phyloP scores from a whole-genome alignment of 2,113 vertebrate species.

The Neolamprologus fasciatus region DNA sequence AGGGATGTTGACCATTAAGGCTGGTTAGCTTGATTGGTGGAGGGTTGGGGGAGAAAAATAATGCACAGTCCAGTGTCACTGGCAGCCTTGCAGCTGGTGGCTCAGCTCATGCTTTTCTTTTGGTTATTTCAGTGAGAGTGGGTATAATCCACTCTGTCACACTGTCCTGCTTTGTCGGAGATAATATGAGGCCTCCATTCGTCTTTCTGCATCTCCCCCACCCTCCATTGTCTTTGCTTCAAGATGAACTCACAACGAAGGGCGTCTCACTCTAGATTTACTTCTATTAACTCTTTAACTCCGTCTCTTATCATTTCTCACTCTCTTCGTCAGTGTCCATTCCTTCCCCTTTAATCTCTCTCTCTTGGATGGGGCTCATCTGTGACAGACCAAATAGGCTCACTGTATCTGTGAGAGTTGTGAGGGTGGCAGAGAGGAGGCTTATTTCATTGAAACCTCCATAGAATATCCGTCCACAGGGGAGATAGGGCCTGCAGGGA shows the following conservation, averaged over 20 bases:
- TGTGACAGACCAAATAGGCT: constrained; percentile 35
- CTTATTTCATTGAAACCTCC: constrained; percentile 23
- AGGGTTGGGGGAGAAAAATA: not conserved
- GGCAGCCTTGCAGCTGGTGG: constrained; percentile 13
- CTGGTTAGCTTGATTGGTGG: not conserved
- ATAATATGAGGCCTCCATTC: not conserved
- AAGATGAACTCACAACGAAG: not conserved
- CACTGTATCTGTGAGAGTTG: constrained; percentile 32
- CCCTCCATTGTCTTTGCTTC: not conserved
- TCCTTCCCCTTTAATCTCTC: not conserved
- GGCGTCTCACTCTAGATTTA: not conserved
- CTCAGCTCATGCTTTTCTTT: constrained; percentile 13
- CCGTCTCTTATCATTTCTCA: not conserved
- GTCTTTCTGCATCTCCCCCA: not conserved
- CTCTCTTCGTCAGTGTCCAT: not conserved
- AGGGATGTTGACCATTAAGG: not conserved
- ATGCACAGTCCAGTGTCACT: not conserved
- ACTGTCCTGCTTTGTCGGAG: constrained; percentile 16
- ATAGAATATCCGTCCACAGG: constrained; percentile 8
- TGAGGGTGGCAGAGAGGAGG: not conserved
- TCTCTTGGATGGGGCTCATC: constrained; percentile 19
- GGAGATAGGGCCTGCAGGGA: not conserved
- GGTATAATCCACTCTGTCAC: constrained; percentile 46
- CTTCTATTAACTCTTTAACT: not conserved
- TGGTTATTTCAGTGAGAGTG: not conserved